A percentile compares a stretch with the other conserved stretches of the same genome.
These are phyloP conservation scores for Pygocentrus nattereri DNA, from an alignment of 2,797 vertebrate species.

Conservation along the genomic window DNA sequence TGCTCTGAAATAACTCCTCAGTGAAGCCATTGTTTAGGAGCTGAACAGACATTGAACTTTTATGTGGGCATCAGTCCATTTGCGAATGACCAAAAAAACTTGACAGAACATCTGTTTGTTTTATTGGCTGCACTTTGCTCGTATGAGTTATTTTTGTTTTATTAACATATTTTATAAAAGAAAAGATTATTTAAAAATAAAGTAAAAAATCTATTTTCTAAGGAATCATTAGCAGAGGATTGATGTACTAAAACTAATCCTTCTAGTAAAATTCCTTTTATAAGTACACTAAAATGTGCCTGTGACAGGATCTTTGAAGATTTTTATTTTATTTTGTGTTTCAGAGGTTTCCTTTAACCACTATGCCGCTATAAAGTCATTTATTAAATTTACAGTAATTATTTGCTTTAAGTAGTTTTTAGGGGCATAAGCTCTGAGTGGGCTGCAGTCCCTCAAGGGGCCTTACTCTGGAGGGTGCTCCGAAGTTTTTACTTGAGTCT, in stretches of 20 bases:
- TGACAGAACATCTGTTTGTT: conserved; percentile 21
- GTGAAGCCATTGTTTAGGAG: not conserved
- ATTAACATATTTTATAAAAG: conserved; percentile 56
- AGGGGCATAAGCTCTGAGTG: conserved; percentile 25
- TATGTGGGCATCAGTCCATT: conserved; percentile 2
- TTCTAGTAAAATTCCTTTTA: conserved; percentile 38
- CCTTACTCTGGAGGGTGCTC: conserved; percentile 53
- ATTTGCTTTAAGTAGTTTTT: conserved; percentile 14
- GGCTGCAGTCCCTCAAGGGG: conserved; percentile 27
- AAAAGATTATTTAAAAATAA: conserved; percentile 61
- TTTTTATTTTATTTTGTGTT: not conserved
- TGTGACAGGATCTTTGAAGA: conserved; percentile 37
- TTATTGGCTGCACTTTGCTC: conserved; percentile 52
- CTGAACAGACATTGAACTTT: not conserved
- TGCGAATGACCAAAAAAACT: not conserved
- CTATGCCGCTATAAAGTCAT: not conserved
- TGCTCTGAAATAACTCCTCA: conserved; percentile 5
- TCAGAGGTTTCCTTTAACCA: not conserved
- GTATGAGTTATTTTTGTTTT: conserved; percentile 41
- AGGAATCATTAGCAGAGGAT: conserved; percentile 34
- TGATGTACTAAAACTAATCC: conserved; percentile 37
- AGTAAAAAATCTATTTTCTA: conserved; percentile 56
- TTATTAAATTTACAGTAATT: conserved; percentile 14
- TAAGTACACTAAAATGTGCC: conserved; percentile 54
- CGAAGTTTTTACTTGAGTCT: conserved; percentile 15